Conservation (phyloP, 2,888 invertebrate genomes). For the Trachelus tabidus region DNA sequence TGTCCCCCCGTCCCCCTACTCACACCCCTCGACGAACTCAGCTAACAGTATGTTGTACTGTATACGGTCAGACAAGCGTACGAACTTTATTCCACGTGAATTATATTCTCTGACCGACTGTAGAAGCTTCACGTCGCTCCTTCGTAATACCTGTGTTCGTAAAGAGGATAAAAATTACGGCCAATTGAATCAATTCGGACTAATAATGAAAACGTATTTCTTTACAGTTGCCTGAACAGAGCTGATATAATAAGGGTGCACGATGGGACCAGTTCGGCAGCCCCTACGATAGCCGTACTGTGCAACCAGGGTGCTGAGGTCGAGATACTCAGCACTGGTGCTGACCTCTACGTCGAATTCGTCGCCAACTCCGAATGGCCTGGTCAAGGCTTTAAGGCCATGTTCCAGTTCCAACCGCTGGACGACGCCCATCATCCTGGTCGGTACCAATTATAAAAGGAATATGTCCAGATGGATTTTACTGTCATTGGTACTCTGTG, state of each 20-base stretch:
- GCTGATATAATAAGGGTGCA: conserved; percentile 88
- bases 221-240: conserved; percentile 81
- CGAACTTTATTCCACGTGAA: no score
- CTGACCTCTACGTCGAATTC: conserved; percentile 85
- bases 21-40: no score
- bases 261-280: conserved; percentile 80
- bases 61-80: no score
- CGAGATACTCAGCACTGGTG: conserved; percentile 86
- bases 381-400: conserved; percentile 83
- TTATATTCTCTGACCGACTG: no score
- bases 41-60: no score
- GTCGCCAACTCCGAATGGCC: conserved; percentile 84
- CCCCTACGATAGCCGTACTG: conserved; percentile 83
- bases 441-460: conserved; percentile 19
- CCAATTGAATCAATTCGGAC: no score
- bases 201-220: background rate
- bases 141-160: no score
- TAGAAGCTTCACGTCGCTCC: no score
- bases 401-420: conserved; percentile 77
- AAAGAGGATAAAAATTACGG: no score
- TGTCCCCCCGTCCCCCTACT: no score
- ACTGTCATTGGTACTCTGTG: background rate
- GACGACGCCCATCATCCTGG: conserved; percentile 65
- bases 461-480: background rate
- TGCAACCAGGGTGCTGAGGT: conserved; percentile 84